Evolutionary conservation across 1,140 invertebrate species (phyloP).

Genomic region (Heliconius congener): DNA sequence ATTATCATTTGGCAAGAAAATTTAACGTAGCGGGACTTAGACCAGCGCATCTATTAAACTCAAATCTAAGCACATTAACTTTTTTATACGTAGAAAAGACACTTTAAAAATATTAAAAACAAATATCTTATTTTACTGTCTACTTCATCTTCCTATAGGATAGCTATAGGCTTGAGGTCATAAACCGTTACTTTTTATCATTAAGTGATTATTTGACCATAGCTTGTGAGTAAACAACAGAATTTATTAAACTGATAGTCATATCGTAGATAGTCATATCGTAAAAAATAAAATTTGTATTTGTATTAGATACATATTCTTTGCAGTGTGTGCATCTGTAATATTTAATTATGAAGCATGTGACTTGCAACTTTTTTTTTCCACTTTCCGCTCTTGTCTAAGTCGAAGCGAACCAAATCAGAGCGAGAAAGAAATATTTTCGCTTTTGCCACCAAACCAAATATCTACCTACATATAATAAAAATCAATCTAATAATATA

Average conservation of each 20-base stretch:
- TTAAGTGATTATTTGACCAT: background rate
- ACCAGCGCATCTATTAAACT: background rate
- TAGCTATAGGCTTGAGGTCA: background rate
- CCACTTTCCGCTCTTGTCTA: too few relatives aligned
- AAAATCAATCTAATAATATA: too few relatives aligned
- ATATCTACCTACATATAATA: too few relatives aligned
- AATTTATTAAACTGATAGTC: background rate
- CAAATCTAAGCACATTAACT: background rate
- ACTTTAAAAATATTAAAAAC: too few relatives aligned
- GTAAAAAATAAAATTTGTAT: background rate
- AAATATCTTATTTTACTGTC: background rate
- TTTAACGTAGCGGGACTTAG: too few relatives aligned
- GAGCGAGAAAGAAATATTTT: too few relatives aligned
- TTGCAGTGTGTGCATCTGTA: background rate
- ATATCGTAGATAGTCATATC: background rate
- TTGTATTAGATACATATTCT: background rate
- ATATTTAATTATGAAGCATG: background rate
- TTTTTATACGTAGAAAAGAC: too few relatives aligned
- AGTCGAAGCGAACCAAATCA: too few relatives aligned
- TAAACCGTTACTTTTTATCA: background rate
- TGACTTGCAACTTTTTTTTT: too few relatives aligned
- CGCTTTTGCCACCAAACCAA: too few relatives aligned
- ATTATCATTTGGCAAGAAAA: too few relatives aligned
- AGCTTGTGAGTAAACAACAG: background rate
- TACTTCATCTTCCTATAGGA: background rate